Percentiles rank a stretch among this genome's conserved stretches.
Conservation (phyloP, 2,888 invertebrate genomes). For the Lathronympha strigana region DNA sequence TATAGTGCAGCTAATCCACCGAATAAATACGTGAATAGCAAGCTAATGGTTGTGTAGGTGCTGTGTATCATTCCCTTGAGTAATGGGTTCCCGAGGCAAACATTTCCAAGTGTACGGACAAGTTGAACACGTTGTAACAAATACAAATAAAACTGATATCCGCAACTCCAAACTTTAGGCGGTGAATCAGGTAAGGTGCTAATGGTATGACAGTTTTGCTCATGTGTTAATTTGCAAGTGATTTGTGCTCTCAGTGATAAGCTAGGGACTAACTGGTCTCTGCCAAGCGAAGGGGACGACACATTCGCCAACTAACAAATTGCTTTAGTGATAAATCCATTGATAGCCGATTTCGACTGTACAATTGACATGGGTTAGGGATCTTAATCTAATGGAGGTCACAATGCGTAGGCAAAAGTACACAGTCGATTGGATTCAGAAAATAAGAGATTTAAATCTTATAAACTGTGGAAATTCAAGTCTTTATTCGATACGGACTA, state of each 20-base stretch:
- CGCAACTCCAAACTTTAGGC: conserved; percentile 47
- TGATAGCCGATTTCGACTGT: conserved; percentile 73
- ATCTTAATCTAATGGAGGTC: conserved; percentile 33
- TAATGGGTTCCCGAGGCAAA: conserved; percentile 73
- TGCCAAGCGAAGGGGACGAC: conserved; percentile 77
- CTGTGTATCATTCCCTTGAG: conserved; percentile 72
- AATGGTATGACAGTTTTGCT: conserved; percentile 60
- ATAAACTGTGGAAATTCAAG: background rate
- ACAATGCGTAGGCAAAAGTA: background rate
- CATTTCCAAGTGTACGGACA: conserved; percentile 50
- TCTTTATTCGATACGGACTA: background rate
- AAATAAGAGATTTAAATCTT: conserved; percentile 1
- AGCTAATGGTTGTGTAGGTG: conserved; percentile 78
- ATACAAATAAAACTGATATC: conserved; percentile 47
- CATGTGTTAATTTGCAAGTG: conserved; percentile 69
- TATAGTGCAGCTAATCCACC: conserved; percentile 70
- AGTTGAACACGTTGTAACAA: conserved; percentile 38
- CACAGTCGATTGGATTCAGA: background rate
- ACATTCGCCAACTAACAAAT: conserved; percentile 81
- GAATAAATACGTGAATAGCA: conserved; percentile 59
- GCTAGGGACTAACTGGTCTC: conserved; percentile 68
- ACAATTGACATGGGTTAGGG: conserved; percentile 60
- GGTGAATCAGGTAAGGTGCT: conserved; percentile 51
- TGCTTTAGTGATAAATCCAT: conserved; percentile 71
- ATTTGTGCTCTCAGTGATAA: conserved; percentile 70